Evolutionary conservation across 2,888 invertebrate genomes (phyloP), one percentile per base, ranked within the genome.

Genomic region (Trissolcus japonicus): DNA sequence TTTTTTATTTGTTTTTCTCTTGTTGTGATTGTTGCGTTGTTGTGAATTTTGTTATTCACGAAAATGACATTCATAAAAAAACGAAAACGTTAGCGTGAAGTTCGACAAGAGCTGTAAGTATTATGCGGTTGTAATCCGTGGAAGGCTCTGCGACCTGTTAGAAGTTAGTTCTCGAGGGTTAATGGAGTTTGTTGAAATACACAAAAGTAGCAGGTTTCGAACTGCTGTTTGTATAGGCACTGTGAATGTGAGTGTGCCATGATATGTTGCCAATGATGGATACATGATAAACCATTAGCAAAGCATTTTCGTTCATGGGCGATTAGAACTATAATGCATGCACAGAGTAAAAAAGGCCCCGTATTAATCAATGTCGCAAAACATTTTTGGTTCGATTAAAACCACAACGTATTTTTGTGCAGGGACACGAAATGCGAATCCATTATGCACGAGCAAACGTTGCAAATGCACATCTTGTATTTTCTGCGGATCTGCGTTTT

Each of bases 131-230:
- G 73, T 78, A 80, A 80, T 76, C 78, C 77, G 62, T 53, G 63
- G 57, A 61, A 74, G 76, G 65, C 71, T 75, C 35, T 9, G 71
- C 65, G 67, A 66, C 69, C 77, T 79, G 78, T 80, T 80, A 72
- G 80, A 82, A 85, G 83, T 84, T 84, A 83, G 83, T 83, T 84
- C 81, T 63, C 65, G 73, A 76, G 80, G 79, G 81, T 82, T 84
- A 84, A 86, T 85, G 83, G 83, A 85, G 82, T 85, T 85, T 80
- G 73, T 79, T 80, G 83, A 74, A 82, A 82, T 82, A 80, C 80
- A 80, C 80, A 81, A 79, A 85, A 83, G 74, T 79, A 59, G 4
- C 19, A 46, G 46, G 59, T 55, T 61, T 40, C 63, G 66, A 66
- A 43, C 55, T 35, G 17, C 53, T 29, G 68, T 48, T 53, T 21